phyloP scores from a whole-genome alignment of 2,797 vertebrate species.

The Geotrypetes seraphini region DNA sequence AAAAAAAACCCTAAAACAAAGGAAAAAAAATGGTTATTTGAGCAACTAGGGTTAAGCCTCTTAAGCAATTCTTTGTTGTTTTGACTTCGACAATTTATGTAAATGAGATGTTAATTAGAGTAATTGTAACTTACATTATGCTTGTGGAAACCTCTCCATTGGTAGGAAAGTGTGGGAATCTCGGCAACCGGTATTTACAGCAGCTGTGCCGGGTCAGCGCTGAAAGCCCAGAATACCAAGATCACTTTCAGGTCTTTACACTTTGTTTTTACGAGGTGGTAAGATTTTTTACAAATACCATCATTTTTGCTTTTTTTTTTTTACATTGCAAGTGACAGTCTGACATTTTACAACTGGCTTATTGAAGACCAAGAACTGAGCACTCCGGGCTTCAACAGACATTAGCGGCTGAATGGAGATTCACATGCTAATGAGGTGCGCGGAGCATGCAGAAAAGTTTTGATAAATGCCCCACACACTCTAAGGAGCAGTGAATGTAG shows the following conservation, averaged over 20 bases:
- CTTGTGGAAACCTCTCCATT: constrained; percentile 79
- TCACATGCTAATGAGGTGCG: constrained; percentile 88
- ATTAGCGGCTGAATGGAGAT: constrained; percentile 82
- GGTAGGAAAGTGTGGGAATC: constrained; percentile 84
- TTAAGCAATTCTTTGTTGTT: constrained; percentile 80
- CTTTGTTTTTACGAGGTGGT: constrained; percentile 77
- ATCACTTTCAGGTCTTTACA: constrained; percentile 75
- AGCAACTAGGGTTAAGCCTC: constrained; percentile 80
- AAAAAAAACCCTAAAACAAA: too few relatives aligned
- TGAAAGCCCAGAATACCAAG: constrained; percentile 62
- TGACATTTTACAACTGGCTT: constrained; percentile 76
- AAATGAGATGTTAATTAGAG: constrained; percentile 95
- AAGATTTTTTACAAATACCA: constrained; percentile 77
- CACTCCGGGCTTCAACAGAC: constrained; percentile 73
- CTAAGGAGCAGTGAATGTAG: constrained; percentile 61
- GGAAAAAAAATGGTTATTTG: constrained; percentile 68
- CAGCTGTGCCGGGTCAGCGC: constrained; percentile 69
- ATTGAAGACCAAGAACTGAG: constrained; percentile 73
- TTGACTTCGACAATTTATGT: constrained; percentile 91
- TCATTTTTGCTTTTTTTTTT: constrained; percentile 71
- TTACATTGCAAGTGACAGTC: constrained; percentile 74
- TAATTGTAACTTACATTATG: constrained; percentile 87
- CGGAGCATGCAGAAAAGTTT: constrained; percentile 74
- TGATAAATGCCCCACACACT: constrained; percentile 66
- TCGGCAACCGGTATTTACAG: constrained; percentile 68